Conservation (phyloP, 2,888 invertebrate species). For the Caenorhabditis japonica region DNA sequence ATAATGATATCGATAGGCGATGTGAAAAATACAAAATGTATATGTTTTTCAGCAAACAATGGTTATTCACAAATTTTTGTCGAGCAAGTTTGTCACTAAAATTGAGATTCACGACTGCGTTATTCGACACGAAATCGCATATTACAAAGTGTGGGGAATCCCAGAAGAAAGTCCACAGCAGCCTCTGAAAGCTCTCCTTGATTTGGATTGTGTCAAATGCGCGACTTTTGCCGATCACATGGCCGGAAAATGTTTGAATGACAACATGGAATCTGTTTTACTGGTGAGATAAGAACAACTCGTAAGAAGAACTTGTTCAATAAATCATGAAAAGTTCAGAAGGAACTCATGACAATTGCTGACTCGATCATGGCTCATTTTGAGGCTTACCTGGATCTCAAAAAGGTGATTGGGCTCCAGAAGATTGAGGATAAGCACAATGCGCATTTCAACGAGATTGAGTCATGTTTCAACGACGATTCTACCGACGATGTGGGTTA, state of each 20-base stretch:
- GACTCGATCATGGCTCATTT: background rate
- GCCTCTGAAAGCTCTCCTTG: no score
- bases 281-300: background rate
- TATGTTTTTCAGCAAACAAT: no score
- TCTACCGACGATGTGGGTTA: conserved; percentile 6
- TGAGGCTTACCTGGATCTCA: conserved; percentile 1
- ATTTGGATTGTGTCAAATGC: conserved; percentile 1
- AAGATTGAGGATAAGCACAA: background rate
- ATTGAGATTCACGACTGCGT: no score
- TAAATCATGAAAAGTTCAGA: background rate
- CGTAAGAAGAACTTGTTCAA: background rate
- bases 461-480: background rate
- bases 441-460: background rate
- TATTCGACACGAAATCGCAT: no score
- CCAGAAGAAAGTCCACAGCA: no score
- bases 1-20: no score
- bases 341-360: background rate
- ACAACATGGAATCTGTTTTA: background rate
- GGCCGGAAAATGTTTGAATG: background rate
- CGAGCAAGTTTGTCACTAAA: no score
- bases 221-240: background rate
- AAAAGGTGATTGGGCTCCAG: background rate
- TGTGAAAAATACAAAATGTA: no score
- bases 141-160: no score
- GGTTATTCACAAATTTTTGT: no score